phyloP scores from a whole-genome alignment of 2,113 vertebrate species.

The Stigmatopora argus region DNA sequence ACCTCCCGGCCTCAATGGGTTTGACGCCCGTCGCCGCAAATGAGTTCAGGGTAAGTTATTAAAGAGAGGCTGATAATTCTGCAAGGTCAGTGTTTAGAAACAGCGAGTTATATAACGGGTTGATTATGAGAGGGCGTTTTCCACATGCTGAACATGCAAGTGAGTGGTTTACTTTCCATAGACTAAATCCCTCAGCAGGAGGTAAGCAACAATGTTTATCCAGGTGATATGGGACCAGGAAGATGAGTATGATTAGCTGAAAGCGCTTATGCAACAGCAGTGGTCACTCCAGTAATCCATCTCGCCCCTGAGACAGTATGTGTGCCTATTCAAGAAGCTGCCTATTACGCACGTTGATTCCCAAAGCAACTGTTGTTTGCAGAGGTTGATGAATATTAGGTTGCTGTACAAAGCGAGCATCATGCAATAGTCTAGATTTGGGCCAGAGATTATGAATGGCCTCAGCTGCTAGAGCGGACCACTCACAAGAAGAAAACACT shows the following conservation, averaged over 20 bases:
- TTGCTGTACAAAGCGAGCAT: neutral
- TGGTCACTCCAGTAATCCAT: constrained; percentile 54
- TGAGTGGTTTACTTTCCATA: constrained; percentile 22
- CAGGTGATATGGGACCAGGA: constrained; percentile 15
- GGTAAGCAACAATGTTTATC: constrained; percentile 12
- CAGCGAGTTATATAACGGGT: neutral
- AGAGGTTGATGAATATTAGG: neutral
- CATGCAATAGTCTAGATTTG: neutral
- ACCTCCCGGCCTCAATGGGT: no score
- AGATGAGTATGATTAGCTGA: constrained; percentile 53
- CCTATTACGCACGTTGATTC: constrained; percentile 7
- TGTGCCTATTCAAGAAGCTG: constrained; percentile 22
- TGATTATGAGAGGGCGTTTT: neutral
- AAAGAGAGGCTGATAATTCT: neutral
- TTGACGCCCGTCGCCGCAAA: no score
- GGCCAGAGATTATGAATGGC: neutral
- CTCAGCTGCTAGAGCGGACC: constrained; percentile 32
- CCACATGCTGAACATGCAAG: constrained; percentile 13
- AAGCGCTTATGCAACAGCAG: constrained; percentile 52
- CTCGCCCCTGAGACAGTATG: constrained; percentile 22
- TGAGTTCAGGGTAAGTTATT: neutral
- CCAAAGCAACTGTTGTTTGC: neutral
- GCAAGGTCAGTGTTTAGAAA: neutral
- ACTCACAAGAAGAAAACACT: constrained; percentile 17
- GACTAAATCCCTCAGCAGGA: constrained; percentile 29